Evolutionary conservation across 2,888 invertebrate species (phyloP).

Genomic region (Xanthostigma xanthostigma): DNA sequence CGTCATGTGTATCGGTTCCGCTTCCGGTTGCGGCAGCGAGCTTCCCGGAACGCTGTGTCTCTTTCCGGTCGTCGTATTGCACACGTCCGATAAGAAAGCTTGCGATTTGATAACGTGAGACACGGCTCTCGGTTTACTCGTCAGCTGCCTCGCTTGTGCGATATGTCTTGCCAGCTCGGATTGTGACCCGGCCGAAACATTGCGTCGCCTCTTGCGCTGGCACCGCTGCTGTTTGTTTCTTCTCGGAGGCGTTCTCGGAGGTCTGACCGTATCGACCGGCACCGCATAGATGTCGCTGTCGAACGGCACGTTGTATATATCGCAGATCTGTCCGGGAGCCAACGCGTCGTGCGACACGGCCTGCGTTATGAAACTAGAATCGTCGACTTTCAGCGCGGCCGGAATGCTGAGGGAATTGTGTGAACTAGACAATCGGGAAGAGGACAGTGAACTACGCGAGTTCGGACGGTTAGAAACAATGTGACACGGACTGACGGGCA

Average conservation of each 20-base stretch:
- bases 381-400: slow-evolving; percentile 60
- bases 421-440: slow-evolving; percentile 66
- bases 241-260: slow-evolving; percentile 34
- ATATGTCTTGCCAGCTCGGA: slow-evolving; percentile 26
- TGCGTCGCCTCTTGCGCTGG: slow-evolving; percentile 29
- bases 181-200: slow-evolving; percentile 33
- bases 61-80: slow-evolving; percentile 31
- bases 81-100: slow-evolving; percentile 24
- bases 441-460: slow-evolving; percentile 61
- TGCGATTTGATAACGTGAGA: slow-evolving; percentile 27
- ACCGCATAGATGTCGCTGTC: slow-evolving; percentile 80
- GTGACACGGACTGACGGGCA: slow-evolving; percentile 45
- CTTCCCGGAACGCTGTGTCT: slow-evolving; percentile 55
- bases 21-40: slow-evolving; percentile 40
- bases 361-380: slow-evolving; percentile 76
- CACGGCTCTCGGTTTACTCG: slow-evolving; percentile 25
- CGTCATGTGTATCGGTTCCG: slow-evolving; percentile 71
- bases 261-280: slow-evolving; percentile 65
- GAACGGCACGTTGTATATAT: slow-evolving; percentile 78
- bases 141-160: slow-evolving; percentile 25
- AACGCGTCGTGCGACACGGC: slow-evolving; percentile 78
- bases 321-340: slow-evolving; percentile 53
- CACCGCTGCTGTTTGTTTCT: slow-evolving; percentile 29
- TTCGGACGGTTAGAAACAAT: slow-evolving; percentile 40
- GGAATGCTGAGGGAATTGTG: slow-evolving; percentile 64